These are phyloP conservation scores for Phaonia tiefii DNA, from an alignment of 2,888 invertebrate genomes.

Conservation along the genomic window DNA sequence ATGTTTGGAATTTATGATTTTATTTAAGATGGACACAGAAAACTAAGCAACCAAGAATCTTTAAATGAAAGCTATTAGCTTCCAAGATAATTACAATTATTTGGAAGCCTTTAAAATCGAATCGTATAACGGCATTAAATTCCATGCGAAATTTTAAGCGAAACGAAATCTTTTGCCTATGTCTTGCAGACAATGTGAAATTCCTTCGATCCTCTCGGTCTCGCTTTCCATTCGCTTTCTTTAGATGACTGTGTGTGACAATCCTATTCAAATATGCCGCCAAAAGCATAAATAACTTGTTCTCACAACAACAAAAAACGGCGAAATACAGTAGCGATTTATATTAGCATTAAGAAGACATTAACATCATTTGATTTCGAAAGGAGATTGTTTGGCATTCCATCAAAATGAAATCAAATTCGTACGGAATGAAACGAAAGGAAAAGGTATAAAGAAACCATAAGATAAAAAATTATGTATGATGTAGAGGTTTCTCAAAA, in stretches of 20 bases:
- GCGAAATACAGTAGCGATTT: constrained; percentile 56
- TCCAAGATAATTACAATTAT: not conserved
- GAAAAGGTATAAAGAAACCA: constrained; percentile 6
- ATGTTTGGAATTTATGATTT: constrained; percentile 68
- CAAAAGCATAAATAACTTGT: constrained; percentile 21
- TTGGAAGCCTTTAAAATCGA: not conserved
- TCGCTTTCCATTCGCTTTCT: constrained; percentile 8
- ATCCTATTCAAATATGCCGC: constrained; percentile 68
- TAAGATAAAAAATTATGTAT: no score
- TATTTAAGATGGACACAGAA: constrained; percentile 17
- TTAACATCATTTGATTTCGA: constrained; percentile 54
- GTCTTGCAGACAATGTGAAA: constrained; percentile 57
- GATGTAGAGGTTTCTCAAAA: constrained; percentile 38
- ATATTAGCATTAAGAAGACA: constrained; percentile 67
- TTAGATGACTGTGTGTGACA: constrained; percentile 23
- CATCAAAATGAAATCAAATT: constrained; percentile 59
- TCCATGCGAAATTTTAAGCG: constrained; percentile 35
- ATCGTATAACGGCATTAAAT: constrained; percentile 50
- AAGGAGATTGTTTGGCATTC: constrained; percentile 63
- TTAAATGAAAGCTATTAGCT: not conserved
- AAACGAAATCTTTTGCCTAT: constrained; percentile 45
- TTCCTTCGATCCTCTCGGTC: constrained; percentile 37
- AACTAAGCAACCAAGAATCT: not conserved
- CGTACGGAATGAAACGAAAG: constrained; percentile 5
- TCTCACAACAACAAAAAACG: constrained; percentile 2